These are phyloP conservation scores for Macrobrachium rosenbergii DNA, from an alignment of 1,140 invertebrate species.

Conservation along the genomic window DNA sequence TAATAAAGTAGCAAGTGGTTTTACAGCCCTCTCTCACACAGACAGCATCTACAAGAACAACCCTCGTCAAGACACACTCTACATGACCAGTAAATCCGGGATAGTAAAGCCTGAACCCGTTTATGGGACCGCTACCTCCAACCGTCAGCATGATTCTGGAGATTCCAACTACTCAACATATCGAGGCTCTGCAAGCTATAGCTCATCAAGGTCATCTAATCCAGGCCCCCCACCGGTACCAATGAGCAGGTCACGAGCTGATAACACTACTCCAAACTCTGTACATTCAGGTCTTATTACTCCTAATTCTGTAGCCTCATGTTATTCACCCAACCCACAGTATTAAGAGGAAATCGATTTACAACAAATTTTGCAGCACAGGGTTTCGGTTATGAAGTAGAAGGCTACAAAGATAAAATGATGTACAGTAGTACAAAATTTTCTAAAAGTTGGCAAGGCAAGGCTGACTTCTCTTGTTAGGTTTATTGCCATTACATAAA, in stretches of 20 bases:
- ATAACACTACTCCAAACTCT: conserved; percentile 53
- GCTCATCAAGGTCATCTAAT: conserved; percentile 52
- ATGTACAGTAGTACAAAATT: background rate
- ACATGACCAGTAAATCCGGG: conserved; percentile 48
- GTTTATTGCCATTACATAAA: too few species aligned
- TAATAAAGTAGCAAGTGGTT: conserved; percentile 24
- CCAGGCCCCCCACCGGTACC: conserved; percentile 47
- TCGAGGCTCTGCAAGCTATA: conserved; percentile 50
- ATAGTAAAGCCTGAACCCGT: conserved; percentile 60
- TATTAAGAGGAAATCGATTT: conserved; percentile 17
- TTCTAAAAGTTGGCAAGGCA: too few species aligned
- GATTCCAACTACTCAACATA: conserved; percentile 59
- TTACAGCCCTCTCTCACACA: conserved; percentile 46
- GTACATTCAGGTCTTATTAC: conserved; percentile 45
- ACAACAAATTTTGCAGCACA: background rate
- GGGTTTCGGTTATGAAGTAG: background rate
- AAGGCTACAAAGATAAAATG: background rate
- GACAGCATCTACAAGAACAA: conserved; percentile 57
- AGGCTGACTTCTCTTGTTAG: too few species aligned
- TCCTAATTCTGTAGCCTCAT: conserved; percentile 39
- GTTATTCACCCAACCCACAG: conserved; percentile 56
- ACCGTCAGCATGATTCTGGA: conserved; percentile 51
- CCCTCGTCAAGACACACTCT: conserved; percentile 52
- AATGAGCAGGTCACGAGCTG: conserved; percentile 47
- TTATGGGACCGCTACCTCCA: conserved; percentile 47